phyloP scores from a whole-genome alignment of 2,888 invertebrate genomes.

The Linhomoeus sp. region DNA sequence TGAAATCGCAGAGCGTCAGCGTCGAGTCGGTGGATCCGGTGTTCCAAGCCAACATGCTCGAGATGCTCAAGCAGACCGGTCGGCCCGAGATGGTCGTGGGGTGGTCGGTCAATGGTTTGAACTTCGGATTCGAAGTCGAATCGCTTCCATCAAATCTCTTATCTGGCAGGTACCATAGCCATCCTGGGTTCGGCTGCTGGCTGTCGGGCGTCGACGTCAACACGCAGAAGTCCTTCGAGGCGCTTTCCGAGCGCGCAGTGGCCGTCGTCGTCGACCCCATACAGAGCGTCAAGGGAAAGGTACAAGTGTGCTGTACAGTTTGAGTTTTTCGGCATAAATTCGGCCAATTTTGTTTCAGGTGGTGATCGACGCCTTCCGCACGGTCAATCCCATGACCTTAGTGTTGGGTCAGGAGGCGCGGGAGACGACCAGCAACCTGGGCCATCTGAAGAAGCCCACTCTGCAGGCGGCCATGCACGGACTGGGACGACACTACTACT shows the following conservation, averaged over 20 bases:
- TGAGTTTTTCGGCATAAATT: neutral
- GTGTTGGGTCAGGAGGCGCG: constrained; percentile 93
- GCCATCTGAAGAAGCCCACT: constrained; percentile 92
- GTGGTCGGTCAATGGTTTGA: constrained; percentile 36
- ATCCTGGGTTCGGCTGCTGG: constrained; percentile 99
- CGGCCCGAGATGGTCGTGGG: constrained; percentile 99
- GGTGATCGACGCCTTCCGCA: constrained; percentile 96
- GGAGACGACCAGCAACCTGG: constrained; percentile 94
- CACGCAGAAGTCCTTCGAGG: constrained; percentile 97
- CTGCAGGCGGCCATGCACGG: constrained; percentile 96
- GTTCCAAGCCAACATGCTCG: constrained; percentile 97
- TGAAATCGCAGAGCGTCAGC: constrained; percentile 55
- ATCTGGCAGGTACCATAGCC: constrained; percentile 54
- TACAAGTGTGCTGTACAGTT: neutral
- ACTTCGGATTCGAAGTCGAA: too few species aligned
- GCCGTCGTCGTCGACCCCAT: constrained; percentile 99
- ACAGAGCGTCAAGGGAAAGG: constrained; percentile 80
- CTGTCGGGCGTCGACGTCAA: constrained; percentile 92
- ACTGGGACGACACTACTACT: constrained; percentile 93
- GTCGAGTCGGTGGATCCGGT: constrained; percentile 99
- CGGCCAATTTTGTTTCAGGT: constrained; percentile 44
- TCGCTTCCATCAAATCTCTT: neutral
- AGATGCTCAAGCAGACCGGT: constrained; percentile 91
- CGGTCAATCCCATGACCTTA: constrained; percentile 98
- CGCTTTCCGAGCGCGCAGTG: constrained; percentile 86